Evolutionary conservation across 2,113 vertebrate genomes (phyloP).

Genomic region (Bolborhynchus lineola): DNA sequence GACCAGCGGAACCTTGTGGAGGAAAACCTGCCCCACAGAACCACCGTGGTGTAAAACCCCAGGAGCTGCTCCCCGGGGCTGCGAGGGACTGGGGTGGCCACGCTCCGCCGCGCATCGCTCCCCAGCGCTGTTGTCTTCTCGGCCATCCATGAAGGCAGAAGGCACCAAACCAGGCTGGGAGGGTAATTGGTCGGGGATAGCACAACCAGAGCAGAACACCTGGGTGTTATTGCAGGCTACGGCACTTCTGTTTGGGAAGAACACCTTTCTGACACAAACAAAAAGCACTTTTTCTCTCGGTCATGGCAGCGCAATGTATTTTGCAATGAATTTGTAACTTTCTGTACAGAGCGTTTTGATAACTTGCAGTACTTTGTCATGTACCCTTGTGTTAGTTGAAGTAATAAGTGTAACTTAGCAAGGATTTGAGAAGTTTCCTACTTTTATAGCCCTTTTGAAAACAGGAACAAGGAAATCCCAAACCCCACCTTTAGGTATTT

Average conservation of each 20-base stretch:
- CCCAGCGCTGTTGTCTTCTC: neutral
- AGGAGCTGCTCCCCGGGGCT: neutral
- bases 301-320: conserved; percentile 92
- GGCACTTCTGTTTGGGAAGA: conserved; percentile 73
- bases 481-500: conserved; percentile 38
- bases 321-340: conserved; percentile 95
- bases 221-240: conserved; percentile 23
- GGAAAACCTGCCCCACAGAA: neutral
- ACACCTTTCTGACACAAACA: conserved; percentile 75
- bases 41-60: neutral
- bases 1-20: neutral
- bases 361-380: conserved; percentile 97
- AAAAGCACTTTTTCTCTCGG: conserved; percentile 81
- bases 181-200: conserved; percentile 21
- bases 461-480: neutral
- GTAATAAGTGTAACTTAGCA: conserved; percentile 86
- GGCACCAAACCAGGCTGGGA: conserved; percentile 21
- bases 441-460: conserved; percentile 87
- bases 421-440: conserved; percentile 91
- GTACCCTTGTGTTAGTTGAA: conserved; percentile 93
- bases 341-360: conserved; percentile 96
- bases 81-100: neutral
- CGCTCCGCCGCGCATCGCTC: neutral
- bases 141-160: conserved; percentile 10
- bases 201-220: conserved; percentile 55